Conservation (phyloP, 2,888 invertebrate species). For the Eulithis prunata region DNA sequence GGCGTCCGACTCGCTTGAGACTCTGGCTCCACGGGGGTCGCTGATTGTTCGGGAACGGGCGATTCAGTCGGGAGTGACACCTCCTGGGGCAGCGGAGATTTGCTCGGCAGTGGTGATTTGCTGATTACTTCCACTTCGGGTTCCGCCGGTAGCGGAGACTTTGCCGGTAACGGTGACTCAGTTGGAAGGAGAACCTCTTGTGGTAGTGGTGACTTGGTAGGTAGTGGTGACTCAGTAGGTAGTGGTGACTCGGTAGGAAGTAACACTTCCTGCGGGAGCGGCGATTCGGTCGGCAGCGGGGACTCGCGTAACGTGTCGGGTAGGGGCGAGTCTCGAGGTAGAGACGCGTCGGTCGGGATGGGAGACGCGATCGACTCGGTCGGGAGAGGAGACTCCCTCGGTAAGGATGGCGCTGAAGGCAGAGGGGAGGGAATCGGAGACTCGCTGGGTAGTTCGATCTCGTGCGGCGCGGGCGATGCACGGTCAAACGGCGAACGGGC, state of each 20-base stretch:
- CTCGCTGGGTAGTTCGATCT: constrained; percentile 24
- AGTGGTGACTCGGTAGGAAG: constrained; percentile 31
- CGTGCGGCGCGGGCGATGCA: constrained; percentile 25
- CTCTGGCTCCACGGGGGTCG: constrained; percentile 37
- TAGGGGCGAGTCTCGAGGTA: constrained; percentile 39
- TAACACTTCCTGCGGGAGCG: constrained; percentile 35
- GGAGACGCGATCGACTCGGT: constrained; percentile 34
- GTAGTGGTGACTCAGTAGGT: constrained; percentile 31
- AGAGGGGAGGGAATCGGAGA: constrained; percentile 16
- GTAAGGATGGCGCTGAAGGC: constrained; percentile 41
- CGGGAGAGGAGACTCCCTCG: constrained; percentile 30
- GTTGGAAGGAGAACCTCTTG: constrained; percentile 34
- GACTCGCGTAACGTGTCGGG: constrained; percentile 31
- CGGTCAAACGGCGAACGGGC: constrained; percentile 20
- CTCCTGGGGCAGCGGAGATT: no score
- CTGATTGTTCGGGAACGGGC: constrained; percentile 38
- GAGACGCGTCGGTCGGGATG: constrained; percentile 37
- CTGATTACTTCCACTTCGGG: constrained; percentile 24
- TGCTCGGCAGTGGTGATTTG: constrained; percentile 17
- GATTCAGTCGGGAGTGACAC: not conserved
- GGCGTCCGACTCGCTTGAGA: constrained; percentile 39
- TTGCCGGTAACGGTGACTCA: constrained; percentile 32
- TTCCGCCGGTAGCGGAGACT: constrained; percentile 33
- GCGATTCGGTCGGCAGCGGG: constrained; percentile 22
- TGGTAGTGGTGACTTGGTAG: constrained; percentile 32